These are phyloP conservation scores for Clitarchus hookeri DNA, from an alignment of 2,888 invertebrate genomes.

Conservation along the genomic window DNA sequence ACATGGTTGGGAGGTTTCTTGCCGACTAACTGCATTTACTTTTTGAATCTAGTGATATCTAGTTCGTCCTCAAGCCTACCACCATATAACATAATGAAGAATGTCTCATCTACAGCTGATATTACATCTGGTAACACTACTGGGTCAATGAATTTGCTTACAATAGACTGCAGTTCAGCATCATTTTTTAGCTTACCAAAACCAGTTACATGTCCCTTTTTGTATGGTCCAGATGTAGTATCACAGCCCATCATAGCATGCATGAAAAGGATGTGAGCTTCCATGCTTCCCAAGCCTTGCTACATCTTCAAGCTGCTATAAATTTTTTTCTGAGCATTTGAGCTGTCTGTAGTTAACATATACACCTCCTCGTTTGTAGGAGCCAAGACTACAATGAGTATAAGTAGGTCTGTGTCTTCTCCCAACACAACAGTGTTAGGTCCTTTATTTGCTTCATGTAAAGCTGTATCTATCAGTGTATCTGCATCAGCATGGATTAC, in stretches of 20 bases:
- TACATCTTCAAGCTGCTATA: constrained; percentile 20
- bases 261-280: not conserved
- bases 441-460: not conserved
- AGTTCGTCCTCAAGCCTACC: not conserved
- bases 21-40: not conserved
- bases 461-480: not conserved
- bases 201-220: constrained; percentile 12
- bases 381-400: constrained; percentile 14
- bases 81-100: not conserved
- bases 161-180: not conserved
- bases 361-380: constrained; percentile 11
- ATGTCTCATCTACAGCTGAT: not conserved
- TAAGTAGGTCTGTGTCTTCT: not conserved
- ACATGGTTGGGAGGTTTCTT: constrained; percentile 1
- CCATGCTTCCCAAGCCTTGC: not conserved
- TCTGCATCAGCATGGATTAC: constrained; percentile 5
- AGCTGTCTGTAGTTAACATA: not conserved
- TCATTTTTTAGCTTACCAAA: not conserved
- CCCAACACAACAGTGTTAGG: not conserved
- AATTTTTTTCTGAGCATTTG: not conserved
- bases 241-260: constrained; percentile 15
- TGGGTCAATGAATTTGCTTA: not conserved
- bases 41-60: constrained; percentile 15
- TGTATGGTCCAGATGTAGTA: not conserved
- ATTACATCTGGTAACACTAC: not conserved